Percentiles rank a stretch among this genome's conserved stretches.
Evolutionary conservation across 2,888 invertebrate genomes (phyloP).

Genomic region (Eretmocerus hayati): DNA sequence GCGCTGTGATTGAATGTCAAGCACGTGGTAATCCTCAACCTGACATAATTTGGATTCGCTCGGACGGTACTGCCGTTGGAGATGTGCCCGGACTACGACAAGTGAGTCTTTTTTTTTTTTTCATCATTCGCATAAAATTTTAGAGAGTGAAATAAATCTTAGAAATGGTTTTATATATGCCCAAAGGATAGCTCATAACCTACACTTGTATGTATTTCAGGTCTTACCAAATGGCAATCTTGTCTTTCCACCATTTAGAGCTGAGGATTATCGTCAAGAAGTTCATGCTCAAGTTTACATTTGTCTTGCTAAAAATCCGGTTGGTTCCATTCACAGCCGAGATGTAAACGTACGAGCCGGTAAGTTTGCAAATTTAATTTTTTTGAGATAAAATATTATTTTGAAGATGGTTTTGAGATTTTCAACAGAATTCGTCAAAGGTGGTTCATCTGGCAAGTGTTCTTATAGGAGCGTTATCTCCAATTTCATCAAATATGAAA

Average conservation of each 20-base stretch:
- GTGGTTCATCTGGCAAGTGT: background rate
- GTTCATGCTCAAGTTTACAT: constrained; percentile 92
- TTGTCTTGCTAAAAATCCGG: constrained; percentile 82
- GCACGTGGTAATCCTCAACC: constrained; percentile 85
- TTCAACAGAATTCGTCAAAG: background rate
- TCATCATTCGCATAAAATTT: background rate
- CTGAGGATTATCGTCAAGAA: constrained; percentile 87
- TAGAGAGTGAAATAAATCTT: background rate
- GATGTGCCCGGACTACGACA: constrained; percentile 83
- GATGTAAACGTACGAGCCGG: constrained; percentile 94
- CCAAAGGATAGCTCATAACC: no score
- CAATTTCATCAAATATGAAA: no score
- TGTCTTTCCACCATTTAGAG: constrained; percentile 89
- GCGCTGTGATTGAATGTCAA: constrained; percentile 86
- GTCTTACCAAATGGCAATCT: constrained; percentile 86
- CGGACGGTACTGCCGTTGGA: constrained; percentile 84
- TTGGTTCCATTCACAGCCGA: constrained; percentile 84
- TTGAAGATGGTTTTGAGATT: background rate
- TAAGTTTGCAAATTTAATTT: constrained; percentile 48
- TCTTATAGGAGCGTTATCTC: no score
- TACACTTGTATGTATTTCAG: no score
- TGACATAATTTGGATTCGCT: constrained; percentile 87
- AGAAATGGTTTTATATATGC: background rate
- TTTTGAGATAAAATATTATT: background rate
- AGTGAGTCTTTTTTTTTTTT: constrained; percentile 50